Percentiles rank a stretch among this genome's conserved stretches.
phyloP scores from a whole-genome alignment of 2,113 vertebrate species.

The Cyprinodon variegatus region DNA sequence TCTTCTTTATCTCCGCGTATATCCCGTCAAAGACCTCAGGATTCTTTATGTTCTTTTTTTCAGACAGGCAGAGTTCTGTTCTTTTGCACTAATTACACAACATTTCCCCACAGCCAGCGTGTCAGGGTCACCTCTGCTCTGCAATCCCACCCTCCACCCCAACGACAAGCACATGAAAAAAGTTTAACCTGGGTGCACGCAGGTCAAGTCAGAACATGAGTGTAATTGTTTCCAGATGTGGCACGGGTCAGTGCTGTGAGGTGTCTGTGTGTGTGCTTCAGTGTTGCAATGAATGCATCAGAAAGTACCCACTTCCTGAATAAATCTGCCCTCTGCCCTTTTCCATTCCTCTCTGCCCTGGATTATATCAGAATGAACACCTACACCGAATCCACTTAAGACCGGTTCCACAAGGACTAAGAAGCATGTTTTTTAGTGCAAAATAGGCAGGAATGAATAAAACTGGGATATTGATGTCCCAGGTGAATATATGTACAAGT shows the following conservation, averaged over 20 bases:
- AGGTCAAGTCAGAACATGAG: conserved; percentile 93
- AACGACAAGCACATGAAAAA: conserved; percentile 84
- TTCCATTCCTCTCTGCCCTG: conserved; percentile 87
- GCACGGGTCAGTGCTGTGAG: conserved; percentile 79
- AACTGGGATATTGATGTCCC: neutral
- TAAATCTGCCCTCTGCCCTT: conserved; percentile 86
- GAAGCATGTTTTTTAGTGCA: neutral
- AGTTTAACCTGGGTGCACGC: conserved; percentile 91
- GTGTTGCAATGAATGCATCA: conserved; percentile 85
- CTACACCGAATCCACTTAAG: conserved; percentile 38
- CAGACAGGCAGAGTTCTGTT: conserved; percentile 67
- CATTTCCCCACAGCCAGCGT: conserved; percentile 82
- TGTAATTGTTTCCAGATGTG: conserved; percentile 97
- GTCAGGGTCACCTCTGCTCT: conserved; percentile 78
- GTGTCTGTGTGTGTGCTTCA: conserved; percentile 56
- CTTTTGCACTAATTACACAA: conserved; percentile 88
- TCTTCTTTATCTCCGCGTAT: too few species aligned
- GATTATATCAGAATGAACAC: conserved; percentile 83
- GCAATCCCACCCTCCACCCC: conserved; percentile 48
- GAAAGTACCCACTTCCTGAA: conserved; percentile 95
- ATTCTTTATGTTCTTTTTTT: conserved; percentile 58
- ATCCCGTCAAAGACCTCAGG: conserved; percentile 37
- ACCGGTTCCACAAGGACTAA: conserved; percentile 13
- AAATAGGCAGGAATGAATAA: neutral
- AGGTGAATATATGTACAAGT: neutral